A percentile compares a stretch with the other conserved stretches of the same genome.
Conservation (phyloP, 1,140 invertebrate genomes). For the Macrobrachium rosenbergii region DNA sequence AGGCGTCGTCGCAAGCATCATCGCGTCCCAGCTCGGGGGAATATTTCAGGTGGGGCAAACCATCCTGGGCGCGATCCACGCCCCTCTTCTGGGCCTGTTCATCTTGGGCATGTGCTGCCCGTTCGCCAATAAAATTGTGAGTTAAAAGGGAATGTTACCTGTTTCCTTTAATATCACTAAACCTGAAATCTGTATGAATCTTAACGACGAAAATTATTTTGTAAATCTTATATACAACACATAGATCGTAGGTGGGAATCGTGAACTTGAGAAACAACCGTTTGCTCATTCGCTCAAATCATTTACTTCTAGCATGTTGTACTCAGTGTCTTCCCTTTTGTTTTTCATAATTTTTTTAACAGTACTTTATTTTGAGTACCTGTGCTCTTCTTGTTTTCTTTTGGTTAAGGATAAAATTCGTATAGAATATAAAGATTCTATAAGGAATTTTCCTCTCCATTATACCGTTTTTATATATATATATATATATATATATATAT, state of each 20-base stretch:
- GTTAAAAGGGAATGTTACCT: slow-evolving; percentile 2
- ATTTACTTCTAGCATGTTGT: not conserved
- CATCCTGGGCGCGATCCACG: slow-evolving; percentile 71
- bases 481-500: slow-evolving; percentile 29
- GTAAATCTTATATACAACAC: too few relatives aligned
- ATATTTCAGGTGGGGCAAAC: slow-evolving; percentile 70
- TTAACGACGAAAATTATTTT: not conserved
- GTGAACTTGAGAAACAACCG: not conserved
- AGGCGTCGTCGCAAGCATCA: slow-evolving; percentile 65
- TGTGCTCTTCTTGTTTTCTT: too few relatives aligned
- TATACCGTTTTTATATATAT: not conserved
- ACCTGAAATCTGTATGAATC: not conserved
- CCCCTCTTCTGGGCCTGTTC: slow-evolving; percentile 70
- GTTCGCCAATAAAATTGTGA: slow-evolving; percentile 69
- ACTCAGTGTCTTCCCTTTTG: not conserved
- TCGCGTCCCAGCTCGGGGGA: slow-evolving; percentile 66
- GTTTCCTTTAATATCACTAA: too few relatives aligned
- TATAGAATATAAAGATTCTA: not conserved
- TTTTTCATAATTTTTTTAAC: not conserved
- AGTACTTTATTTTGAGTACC: not conserved
- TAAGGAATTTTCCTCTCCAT: not conserved
- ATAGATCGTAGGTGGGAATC: not conserved
- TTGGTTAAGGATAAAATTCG: too few relatives aligned
- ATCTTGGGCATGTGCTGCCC: slow-evolving; percentile 72
- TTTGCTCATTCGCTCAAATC: not conserved